phyloP scores from a whole-genome alignment of 2,797 vertebrate species.

The Orientallactaga sibirica region DNA sequence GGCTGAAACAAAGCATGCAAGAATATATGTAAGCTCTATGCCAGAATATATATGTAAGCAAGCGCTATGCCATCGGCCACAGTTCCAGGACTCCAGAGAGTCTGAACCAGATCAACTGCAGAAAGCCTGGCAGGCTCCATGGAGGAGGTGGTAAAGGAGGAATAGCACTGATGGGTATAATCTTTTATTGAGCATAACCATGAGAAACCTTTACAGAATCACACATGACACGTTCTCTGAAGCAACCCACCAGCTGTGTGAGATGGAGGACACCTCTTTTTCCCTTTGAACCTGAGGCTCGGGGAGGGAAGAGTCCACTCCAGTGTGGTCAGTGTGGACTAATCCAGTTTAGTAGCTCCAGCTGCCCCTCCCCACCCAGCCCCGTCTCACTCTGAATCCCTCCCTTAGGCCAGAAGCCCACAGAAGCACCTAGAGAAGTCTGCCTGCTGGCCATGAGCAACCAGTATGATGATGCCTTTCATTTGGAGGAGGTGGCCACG shows the following conservation, averaged over 20 bases:
- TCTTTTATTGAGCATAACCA: too few species aligned
- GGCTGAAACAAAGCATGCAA: not conserved
- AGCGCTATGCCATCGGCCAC: not conserved
- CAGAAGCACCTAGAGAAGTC: accelerated
- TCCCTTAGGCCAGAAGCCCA: not conserved
- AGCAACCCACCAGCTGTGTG: not conserved
- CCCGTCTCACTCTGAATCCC: not conserved
- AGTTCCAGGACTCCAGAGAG: not conserved
- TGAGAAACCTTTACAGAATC: not conserved
- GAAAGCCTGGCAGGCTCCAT: constrained; percentile 42
- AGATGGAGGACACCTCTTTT: not conserved
- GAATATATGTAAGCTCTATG: not conserved
- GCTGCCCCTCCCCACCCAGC: not conserved
- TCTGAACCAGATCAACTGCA: not conserved
- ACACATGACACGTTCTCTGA: not conserved
- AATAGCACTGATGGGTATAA: not conserved
- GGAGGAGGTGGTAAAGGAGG: not conserved
- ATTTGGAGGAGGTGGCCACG: accelerated
- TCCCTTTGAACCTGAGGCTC: not conserved
- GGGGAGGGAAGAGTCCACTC: not conserved
- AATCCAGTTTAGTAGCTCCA: not conserved
- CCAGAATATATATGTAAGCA: not conserved
- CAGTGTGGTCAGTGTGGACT: too few species aligned
- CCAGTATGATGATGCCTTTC: accelerated
- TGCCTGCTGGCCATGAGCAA: accelerated